Evolutionary conservation across 2,888 invertebrate genomes (phyloP), one percentile per base, ranked within the genome.

Genomic region (Gerris lacustris): DNA sequence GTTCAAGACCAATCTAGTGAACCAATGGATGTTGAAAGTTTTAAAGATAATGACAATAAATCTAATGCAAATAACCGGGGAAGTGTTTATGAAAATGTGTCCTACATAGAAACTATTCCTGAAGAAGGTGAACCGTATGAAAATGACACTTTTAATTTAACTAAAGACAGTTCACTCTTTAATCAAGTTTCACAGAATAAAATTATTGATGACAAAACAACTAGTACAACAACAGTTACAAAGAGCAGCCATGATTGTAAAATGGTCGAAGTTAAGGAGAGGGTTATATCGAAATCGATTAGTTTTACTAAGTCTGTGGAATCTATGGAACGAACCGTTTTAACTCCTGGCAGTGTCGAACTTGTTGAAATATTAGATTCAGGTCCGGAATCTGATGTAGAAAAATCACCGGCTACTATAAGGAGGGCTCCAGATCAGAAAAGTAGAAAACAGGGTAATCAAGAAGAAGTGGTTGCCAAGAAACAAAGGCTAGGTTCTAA

Each of bases 221-320:
- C 72, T 69, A 66, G 64, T 66, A 72, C 63, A 67, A 31, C 31
- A 31, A 31, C 31, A 31, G 44, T 71, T 45, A 66, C 69, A 5
- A 73, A 72, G 47, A 70, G 73, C 69, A 74, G 77, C 66, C 80
- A 79, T 75, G 80, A 83, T 6, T 84, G 85, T 71, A 73, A 73
- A 67, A 82, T 88, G 74, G 90, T 90, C 15, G 89, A 86, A 77
- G 85, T 90, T 0, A 86, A 84, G 74, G 88, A 86, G 77, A 86
- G 83, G 77, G 89, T 90, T 79, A 87, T 90, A 68, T 80, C 86
- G 1, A 87, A 87, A 78, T 85, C 87, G 17, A 63, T 71, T 63
- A 84, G 85, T 72, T 55, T 55, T 5, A 86, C 88, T 75, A 82
- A 83, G 6, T 82, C 81, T 15, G 79, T 79, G 71, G 79, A 79